Base-by-base conservation (phyloP, 1,140 invertebrate species). In the Bombus waltoni region DNA sequence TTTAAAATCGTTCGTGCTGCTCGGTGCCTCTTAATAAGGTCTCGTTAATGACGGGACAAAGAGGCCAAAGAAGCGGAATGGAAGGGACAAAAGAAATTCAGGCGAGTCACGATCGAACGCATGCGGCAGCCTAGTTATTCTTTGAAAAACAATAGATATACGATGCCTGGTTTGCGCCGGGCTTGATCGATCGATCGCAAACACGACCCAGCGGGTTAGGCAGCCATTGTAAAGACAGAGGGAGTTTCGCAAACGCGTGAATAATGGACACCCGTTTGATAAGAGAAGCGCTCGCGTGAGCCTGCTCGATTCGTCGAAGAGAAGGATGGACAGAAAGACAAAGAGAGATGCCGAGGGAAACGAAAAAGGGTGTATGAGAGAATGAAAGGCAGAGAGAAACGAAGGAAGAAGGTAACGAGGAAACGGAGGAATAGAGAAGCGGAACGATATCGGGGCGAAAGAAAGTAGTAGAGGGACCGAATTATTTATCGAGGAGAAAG, bases 261-360 rank as follows among this genome's bases (percentile, higher is more conserved):
- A 94, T 94, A 94, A 94, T 94, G 93, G 93, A 94, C 93, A 94
- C 90, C 86, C 92, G 93, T 93, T 94, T 94, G 93, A 94, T 94
- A 94, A 93, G 92, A 90, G 93, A 92, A 91, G 90, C 90, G 92
- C 79, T 93, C 92, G 93, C 92, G 93, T 93, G 93, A 93, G 92
- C 86, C 78, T 86, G 87, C 92, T 89, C 91, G 88, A 94, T 94
- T 93, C 92, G 91, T 91, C 47, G 71, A 75, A 74, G 79, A 66
- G 47, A 70, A 70, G n/a, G 70, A 32, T 25, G 57, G 57, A 32
- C 18, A 62, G 78, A 59, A 47, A 65, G n/a, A 53, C 65, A 68
- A n/a, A 68, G 70, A 57, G 68, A 65, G 62, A 72, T 35, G 59
- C 44, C 78, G 62, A 38, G 66, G 85, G 83, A 15, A 66, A 88